Percentiles rank a stretch among this genome's conserved stretches.
These are phyloP conservation scores for Samia ricini DNA, from an alignment of 1,140 invertebrate genomes.

Conservation along the genomic window DNA sequence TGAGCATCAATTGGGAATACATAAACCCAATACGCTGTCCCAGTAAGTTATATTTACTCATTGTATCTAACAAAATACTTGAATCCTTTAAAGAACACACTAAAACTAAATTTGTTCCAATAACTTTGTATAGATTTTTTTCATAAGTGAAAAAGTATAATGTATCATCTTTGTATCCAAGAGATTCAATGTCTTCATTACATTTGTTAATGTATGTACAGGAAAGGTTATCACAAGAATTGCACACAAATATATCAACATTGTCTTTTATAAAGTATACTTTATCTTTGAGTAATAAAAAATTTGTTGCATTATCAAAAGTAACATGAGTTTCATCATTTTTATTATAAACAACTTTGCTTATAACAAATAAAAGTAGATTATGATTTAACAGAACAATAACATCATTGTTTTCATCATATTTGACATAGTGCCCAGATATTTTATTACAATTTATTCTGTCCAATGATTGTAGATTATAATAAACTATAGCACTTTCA, in stretches of 20 bases:
- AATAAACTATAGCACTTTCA: constrained; percentile 40
- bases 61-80: constrained; percentile 30
- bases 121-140: constrained; percentile 35
- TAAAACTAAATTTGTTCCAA: constrained; percentile 21
- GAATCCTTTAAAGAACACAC: constrained; percentile 15
- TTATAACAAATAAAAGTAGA: constrained; percentile 35
- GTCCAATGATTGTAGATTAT: constrained; percentile 39
- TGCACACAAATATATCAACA: constrained; percentile 36
- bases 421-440: constrained; percentile 36
- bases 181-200: constrained; percentile 32
- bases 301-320: constrained; percentile 19
- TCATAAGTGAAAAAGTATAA: constrained; percentile 41
- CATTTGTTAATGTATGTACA: constrained; percentile 18
- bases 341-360: constrained; percentile 20
- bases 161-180: constrained; percentile 28
- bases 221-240: constrained; percentile 17
- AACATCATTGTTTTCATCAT: constrained; percentile 39
- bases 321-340: constrained; percentile 15
- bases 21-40: constrained; percentile 41
- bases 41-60: constrained; percentile 38
- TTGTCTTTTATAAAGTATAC: constrained; percentile 34
- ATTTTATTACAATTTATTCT: constrained; percentile 21
- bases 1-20: constrained; percentile 50
- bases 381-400: constrained; percentile 33
- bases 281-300: constrained; percentile 27